These are phyloP conservation scores for Otis tarda DNA, from an alignment of 2,113 vertebrate genomes.

Conservation along the genomic window DNA sequence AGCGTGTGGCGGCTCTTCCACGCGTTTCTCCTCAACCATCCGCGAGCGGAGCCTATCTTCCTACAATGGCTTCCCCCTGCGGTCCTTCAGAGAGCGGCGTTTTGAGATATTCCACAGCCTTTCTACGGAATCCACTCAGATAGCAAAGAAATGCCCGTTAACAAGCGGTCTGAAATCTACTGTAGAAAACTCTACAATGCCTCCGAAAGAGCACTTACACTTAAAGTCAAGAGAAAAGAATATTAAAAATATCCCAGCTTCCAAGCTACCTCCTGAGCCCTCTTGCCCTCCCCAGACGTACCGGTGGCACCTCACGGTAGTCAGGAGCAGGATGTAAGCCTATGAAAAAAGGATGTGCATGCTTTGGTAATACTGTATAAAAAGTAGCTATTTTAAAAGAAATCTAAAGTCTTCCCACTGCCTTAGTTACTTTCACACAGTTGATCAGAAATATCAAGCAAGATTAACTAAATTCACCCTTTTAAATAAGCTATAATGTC, in stretches of 20 bases:
- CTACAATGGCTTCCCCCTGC: too few species aligned
- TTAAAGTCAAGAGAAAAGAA: neutral
- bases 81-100: fast-evolving
- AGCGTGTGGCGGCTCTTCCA: fast-evolving
- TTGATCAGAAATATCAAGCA: neutral
- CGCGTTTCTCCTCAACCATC: fast-evolving
- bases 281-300: neutral
- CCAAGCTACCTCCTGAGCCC: neutral
- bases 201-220: neutral
- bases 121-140: neutral
- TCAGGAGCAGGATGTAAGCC: neutral
- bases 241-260: fast-evolving
- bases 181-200: fast-evolving
- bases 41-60: fast-evolving
- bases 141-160: neutral
- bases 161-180: neutral
- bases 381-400: neutral
- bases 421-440: neutral
- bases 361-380: neutral
- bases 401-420: neutral
- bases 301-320: neutral
- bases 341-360: neutral
- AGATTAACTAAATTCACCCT: neutral
- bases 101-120: neutral
- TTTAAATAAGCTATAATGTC: neutral